Evolutionary conservation across 2,113 vertebrate genomes (phyloP), one percentile per base, ranked within the genome.

Genomic region (Neomonachus schauinslandi): DNA sequence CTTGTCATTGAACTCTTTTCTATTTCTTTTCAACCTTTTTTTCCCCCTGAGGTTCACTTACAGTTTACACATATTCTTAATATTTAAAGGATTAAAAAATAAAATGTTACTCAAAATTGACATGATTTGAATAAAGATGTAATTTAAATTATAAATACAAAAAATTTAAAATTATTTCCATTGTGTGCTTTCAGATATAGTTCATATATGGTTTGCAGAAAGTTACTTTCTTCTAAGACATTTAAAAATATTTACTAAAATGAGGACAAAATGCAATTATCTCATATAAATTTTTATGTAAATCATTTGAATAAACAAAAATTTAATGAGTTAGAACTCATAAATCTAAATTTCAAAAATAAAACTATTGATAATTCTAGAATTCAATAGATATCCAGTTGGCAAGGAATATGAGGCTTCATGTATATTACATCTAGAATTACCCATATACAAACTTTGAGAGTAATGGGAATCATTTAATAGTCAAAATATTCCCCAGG

Each of bases 281-380:
- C 49, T 63, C 31, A 86, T 39, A 21, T 79, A 86, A 14, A 63
- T 2, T 53, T 77, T 16, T 91, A 63, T 24, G 2, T 59, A 59
- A 91, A 51, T 82, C 19, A 81, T 65, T 92, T 88, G 59, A 84
- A 77, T 89, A 92, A 61, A 89, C 14, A 46, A 84, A 89, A 92
- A 57, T 95, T 28, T 24, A 83, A 26, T 53, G 46, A 77, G 36
- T 71, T 65, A 81, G 72, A 85, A 36, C 24, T 93, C 63, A n/a
- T 82, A 65, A 6, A 33, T 80, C 31, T 65, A 72, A 89, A 89
- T 89, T 89, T 63, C 24, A 94, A 90, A 84, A 42, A 76, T 53
- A 81, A 74, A 92, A 49, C n/a, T 89, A 16, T 19, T 80, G 31
- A 57, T 22, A 61, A 8, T 61, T 80, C 39, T 84, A 88, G 21